These are phyloP conservation scores for Typhlomys cinereus DNA, from an alignment of 2,113 vertebrate species.

Conservation along the genomic window DNA sequence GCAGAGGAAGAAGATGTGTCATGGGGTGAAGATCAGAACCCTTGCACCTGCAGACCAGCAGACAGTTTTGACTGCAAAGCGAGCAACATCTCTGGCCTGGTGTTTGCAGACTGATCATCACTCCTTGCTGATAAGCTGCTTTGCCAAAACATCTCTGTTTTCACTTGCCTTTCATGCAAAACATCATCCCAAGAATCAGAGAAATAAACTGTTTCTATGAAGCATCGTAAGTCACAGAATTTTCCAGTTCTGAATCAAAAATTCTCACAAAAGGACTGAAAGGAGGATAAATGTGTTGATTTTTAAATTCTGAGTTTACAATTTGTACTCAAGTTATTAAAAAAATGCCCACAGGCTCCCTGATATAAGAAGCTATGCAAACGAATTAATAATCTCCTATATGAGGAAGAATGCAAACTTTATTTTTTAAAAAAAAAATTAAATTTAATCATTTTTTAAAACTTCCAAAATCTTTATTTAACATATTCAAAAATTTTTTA, in stretches of 20 bases:
- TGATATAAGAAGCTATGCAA: not conserved
- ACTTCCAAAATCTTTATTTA: not conserved
- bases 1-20: constrained; percentile 56
- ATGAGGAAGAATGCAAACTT: not conserved
- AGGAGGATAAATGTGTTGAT: not conserved
- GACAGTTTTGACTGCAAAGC: constrained; percentile 27
- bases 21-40: constrained; percentile 42
- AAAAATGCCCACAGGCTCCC: not conserved
- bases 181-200: not conserved
- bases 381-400: not conserved
- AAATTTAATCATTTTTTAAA: not conserved
- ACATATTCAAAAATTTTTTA: not conserved
- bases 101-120: constrained; percentile 54
- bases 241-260: not conserved
- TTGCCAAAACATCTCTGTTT: constrained; percentile 53
- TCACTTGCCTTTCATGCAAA: not conserved
- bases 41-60: constrained; percentile 59
- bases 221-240: not conserved
- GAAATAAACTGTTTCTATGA: not conserved
- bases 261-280: not conserved
- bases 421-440: not conserved
- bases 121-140: not conserved
- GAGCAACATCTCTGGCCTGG: constrained; percentile 26
- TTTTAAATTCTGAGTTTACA: not conserved
- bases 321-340: not conserved